Evolutionary conservation across 1,140 invertebrate genomes (phyloP), one percentile per base, ranked within the genome.

Genomic region (Galleria mellonella): DNA sequence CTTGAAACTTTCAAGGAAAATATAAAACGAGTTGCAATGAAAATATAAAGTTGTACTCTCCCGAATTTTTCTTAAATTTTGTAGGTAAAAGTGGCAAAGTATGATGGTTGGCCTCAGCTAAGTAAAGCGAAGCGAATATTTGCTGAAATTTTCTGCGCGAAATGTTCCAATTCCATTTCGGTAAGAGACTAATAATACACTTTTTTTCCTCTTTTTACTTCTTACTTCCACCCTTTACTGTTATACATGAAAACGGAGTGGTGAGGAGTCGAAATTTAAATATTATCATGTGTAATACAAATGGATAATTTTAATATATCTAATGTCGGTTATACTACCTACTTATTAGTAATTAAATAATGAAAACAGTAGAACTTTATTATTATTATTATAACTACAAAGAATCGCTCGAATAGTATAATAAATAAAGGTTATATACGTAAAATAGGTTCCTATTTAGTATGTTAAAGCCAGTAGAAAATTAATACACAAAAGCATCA

Each of bases 101-200:
- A 77, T 76, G 81, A 71, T 81, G 81, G 77, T 69, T 64, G 63
- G 62, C 68, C 56, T 61, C 53, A 43, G 73, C 73, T 75, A 79
- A 84, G 81, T 83, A 77, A 84, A 77, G 72, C 73, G 77, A 75
- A 76, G 67, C 63, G 71, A 78, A 81, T 78, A 79, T 76, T 70
- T 74, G 62, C 71, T 78, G 70, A 70, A 82, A 83, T 62, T 82
- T 84, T 82, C 70, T 64, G 67, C 71, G 57, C 67, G 66, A 63
- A 84, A 84, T 79, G 81, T 79, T 84, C 72, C 81, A 84, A 82
- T 84, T 84, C 81, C 81, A 84, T 84, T 84, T 84, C 77, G 81
- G 77, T 82, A 79, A 83, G 69, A 82, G 81, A 81, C 81, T 84
- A 84, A 84, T 84, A 84, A 84, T 81, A 84, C 65, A 77, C 78